phyloP scores from a whole-genome alignment of 2,888 invertebrate genomes.

The Pheosia tremula region DNA sequence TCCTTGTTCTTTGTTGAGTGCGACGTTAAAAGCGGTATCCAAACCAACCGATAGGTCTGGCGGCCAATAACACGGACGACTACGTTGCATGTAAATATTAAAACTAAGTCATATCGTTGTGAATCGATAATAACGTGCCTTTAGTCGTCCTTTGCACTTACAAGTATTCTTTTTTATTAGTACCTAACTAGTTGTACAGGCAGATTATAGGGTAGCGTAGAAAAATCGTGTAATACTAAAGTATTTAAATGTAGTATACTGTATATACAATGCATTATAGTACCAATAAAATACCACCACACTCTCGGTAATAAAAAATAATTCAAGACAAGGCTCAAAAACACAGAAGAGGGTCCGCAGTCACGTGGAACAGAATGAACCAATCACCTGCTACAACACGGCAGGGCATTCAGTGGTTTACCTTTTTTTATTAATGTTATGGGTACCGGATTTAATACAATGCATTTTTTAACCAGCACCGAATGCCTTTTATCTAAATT shows the following conservation, averaged over 20 bases:
- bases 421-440: neutral
- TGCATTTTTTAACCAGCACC: neutral
- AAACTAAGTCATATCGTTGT: too few relatives aligned
- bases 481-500: conserved; percentile 6
- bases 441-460: neutral
- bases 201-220: neutral
- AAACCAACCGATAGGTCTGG: conserved; percentile 7
- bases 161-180: neutral
- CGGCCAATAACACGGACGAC: too few relatives aligned
- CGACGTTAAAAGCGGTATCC: conserved; percentile 9
- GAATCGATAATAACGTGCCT: too few relatives aligned
- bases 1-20: neutral
- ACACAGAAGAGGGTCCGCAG: conserved; percentile 68
- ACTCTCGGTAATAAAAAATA: neutral
- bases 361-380: conserved; percentile 70
- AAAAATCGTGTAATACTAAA: too few relatives aligned
- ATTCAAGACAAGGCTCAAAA: neutral
- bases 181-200: too few relatives aligned
- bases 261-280: too few relatives aligned
- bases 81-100: too few relatives aligned
- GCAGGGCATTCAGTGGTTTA: conserved; percentile 10
- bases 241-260: too few relatives aligned
- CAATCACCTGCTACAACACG: conserved; percentile 42
- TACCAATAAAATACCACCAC: neutral
- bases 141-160: conserved; percentile 21